These are phyloP conservation scores for Bathynomus jamesi DNA, from an alignment of 1,140 invertebrate species.

Conservation along the genomic window DNA sequence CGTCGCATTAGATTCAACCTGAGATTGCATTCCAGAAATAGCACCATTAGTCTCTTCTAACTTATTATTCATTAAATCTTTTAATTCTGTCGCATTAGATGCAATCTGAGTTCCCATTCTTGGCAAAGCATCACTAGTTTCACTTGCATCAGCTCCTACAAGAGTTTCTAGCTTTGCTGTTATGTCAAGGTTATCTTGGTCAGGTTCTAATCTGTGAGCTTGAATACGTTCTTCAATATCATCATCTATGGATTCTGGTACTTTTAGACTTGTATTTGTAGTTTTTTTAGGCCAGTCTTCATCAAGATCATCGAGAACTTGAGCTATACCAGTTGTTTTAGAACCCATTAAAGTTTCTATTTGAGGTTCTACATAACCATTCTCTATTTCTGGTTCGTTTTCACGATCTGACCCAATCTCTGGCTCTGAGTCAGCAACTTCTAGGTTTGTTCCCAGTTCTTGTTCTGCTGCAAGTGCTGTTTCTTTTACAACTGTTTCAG, in stretches of 20 bases:
- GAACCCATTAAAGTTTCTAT: background rate
- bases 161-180: background rate
- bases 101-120: no score
- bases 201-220: background rate
- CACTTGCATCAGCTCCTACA: background rate
- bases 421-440: background rate
- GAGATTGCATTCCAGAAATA: no score
- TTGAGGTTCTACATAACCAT: background rate
- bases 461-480: background rate
- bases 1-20: no score
- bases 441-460: background rate
- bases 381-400: background rate
- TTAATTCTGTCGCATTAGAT: no score
- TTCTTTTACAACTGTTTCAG: background rate
- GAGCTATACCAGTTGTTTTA: background rate
- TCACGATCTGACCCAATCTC: background rate
- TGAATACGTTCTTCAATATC: background rate
- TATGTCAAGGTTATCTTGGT: background rate
- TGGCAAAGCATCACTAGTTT: background rate
- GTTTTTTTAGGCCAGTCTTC: background rate
- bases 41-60: no score
- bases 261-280: background rate
- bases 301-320: background rate
- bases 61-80: no score
- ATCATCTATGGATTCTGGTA: background rate